These are phyloP conservation scores for Dryocosmus kuriphilus DNA, from an alignment of 2,888 invertebrate species.

Conservation along the genomic window DNA sequence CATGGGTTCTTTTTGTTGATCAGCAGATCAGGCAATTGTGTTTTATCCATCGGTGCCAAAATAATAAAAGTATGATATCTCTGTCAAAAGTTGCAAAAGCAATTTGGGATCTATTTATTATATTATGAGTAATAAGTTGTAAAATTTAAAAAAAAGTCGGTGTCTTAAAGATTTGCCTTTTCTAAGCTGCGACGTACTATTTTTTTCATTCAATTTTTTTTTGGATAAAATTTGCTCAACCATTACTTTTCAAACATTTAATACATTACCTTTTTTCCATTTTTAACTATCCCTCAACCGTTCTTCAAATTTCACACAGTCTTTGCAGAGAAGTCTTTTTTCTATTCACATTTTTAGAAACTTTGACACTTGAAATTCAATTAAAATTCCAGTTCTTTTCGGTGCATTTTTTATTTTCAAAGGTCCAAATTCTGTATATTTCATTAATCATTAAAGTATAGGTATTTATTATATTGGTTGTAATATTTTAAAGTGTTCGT, in stretches of 20 bases:
- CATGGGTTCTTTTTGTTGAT: too few species aligned
- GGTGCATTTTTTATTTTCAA: neutral
- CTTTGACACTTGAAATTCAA: neutral
- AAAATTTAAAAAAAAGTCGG: too few species aligned
- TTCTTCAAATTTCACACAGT: neutral
- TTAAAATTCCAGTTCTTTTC: neutral
- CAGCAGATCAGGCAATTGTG: too few species aligned
- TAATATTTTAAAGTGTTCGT: neutral
- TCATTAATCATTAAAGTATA: neutral
- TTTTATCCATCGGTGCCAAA: too few species aligned
- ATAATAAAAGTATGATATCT: too few species aligned
- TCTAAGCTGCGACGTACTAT: too few species aligned
- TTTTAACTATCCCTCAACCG: neutral
- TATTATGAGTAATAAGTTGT: too few species aligned
- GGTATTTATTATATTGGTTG: neutral
- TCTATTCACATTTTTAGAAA: neutral
- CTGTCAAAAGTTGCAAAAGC: too few species aligned
- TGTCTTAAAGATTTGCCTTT: too few species aligned
- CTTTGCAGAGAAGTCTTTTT: neutral
- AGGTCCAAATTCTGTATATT: neutral
- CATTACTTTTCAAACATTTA: neutral
- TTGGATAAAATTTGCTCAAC: neutral
- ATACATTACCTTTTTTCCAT: slow-evolving; percentile 6
- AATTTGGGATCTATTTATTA: too few species aligned
- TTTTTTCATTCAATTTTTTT: neutral